A percentile compares a stretch with the other conserved stretches of the same genome.
These are phyloP conservation scores for Coptotermes formosanus DNA, from an alignment of 1,140 invertebrate species.

Conservation along the genomic window DNA sequence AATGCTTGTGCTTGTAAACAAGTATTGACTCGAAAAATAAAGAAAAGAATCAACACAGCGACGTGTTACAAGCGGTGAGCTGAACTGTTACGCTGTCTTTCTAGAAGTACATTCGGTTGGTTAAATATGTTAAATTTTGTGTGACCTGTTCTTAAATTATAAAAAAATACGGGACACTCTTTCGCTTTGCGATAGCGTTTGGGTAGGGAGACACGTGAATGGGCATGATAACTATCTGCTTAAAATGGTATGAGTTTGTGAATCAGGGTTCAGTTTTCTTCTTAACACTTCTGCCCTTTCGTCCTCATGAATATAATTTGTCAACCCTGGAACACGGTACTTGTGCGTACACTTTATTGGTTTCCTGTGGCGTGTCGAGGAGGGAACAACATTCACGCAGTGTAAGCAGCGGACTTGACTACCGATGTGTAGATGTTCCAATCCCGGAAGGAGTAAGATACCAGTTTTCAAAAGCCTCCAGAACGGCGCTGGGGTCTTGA, in stretches of 20 bases:
- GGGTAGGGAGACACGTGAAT: neutral
- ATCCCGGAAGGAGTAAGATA: no score
- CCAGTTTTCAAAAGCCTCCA: no score
- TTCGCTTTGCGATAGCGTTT: neutral
- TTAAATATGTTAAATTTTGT: neutral
- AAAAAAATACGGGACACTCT: neutral
- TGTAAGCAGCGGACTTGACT: neutral
- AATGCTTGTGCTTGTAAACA: neutral
- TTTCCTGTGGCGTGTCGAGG: neutral
- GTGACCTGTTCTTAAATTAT: neutral
- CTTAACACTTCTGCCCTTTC: neutral
- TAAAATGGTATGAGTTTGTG: neutral
- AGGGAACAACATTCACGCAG: neutral
- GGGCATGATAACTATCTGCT: neutral
- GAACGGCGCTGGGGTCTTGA: no score
- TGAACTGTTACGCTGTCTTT: neutral
- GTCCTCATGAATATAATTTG: neutral
- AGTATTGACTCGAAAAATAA: neutral
- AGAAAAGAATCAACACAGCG: neutral
- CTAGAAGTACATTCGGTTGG: neutral
- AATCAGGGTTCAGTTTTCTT: neutral
- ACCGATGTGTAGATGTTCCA: no score
- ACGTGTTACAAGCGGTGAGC: neutral
- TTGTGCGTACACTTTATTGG: neutral
- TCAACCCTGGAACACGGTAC: neutral